These are phyloP conservation scores for Malaclemys terrapin DNA, from an alignment of 2,113 vertebrate species.

Conservation along the genomic window DNA sequence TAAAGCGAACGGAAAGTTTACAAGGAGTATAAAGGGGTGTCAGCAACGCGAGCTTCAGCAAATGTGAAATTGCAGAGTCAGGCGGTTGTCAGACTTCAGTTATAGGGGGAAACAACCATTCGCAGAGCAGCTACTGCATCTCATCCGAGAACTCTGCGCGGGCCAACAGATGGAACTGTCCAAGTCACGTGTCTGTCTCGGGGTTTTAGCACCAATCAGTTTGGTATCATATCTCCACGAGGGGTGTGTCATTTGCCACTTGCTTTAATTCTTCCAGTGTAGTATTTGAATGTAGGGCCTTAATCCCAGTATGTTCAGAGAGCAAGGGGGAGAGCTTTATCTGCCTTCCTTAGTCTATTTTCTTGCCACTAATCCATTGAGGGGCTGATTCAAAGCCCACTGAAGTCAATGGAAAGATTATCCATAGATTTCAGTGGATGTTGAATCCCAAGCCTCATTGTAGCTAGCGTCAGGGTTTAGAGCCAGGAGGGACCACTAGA, in stretches of 20 bases:
- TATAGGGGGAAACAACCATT: not conserved
- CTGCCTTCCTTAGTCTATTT: too few species aligned
- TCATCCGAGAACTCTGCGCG: not conserved
- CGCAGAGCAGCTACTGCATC: not conserved
- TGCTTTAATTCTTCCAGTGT: too few species aligned
- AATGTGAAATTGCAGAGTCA: not conserved
- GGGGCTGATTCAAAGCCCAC: too few species aligned
- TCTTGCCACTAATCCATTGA: too few species aligned
- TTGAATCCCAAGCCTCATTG: too few species aligned
- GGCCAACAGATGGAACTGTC: not conserved
- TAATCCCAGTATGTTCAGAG: too few species aligned
- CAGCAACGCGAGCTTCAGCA: not conserved
- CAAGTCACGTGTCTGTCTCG: not conserved
- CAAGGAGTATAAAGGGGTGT: not conserved
- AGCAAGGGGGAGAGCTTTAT: too few species aligned
- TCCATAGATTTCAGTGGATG: too few species aligned
- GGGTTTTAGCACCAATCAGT: not conserved
- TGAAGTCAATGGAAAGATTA: too few species aligned
- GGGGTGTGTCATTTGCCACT: not conserved
- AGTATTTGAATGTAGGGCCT: too few species aligned
- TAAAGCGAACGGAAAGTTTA: not conserved
- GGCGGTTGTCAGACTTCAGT: not conserved
- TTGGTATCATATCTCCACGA: not conserved
- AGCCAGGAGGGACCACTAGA: too few species aligned
- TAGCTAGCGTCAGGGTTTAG: too few species aligned